Conservation (phyloP, 1,140 invertebrate species). For the Drosophila grimshawi region DNA sequence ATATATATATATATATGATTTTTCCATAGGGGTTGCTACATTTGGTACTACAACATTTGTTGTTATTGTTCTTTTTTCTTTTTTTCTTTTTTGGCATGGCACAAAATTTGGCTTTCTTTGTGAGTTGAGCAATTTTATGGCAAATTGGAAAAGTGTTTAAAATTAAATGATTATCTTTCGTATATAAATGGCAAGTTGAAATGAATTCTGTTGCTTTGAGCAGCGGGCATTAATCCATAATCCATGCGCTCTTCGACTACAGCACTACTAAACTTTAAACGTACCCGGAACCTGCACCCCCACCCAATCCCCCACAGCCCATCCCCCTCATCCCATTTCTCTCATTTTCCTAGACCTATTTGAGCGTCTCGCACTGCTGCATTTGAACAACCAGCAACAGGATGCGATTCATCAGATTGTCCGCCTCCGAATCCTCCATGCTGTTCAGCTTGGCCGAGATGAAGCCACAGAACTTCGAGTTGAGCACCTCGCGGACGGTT, state of each 20-base stretch:
- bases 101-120: constrained; percentile 71
- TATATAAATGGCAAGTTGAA: constrained; percentile 38
- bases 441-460: constrained; percentile 83
- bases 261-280: constrained; percentile 12
- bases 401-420: constrained; percentile 83
- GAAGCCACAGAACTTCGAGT: constrained; percentile 82
- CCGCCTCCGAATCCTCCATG: constrained; percentile 80
- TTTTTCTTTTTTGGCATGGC: constrained; percentile 71
- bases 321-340: background rate
- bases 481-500: constrained; percentile 79
- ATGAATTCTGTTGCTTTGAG: constrained; percentile 42
- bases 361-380: constrained; percentile 64
- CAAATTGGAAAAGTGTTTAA: constrained; percentile 31
- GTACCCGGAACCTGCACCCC: constrained; percentile 5
- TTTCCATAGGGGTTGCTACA: constrained; percentile 21
- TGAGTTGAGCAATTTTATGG: constrained; percentile 51
- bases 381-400: constrained; percentile 77
- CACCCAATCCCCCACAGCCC: background rate
- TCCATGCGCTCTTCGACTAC: constrained; percentile 39
- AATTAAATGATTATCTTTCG: background rate
- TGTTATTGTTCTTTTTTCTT: background rate
- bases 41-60: constrained; percentile 44
- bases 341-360: constrained; percentile 24
- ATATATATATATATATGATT: background rate
- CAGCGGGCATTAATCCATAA: constrained; percentile 60